These are phyloP conservation scores for Lasius fuliginosus DNA, from an alignment of 2,888 invertebrate species.

Conservation along the genomic window DNA sequence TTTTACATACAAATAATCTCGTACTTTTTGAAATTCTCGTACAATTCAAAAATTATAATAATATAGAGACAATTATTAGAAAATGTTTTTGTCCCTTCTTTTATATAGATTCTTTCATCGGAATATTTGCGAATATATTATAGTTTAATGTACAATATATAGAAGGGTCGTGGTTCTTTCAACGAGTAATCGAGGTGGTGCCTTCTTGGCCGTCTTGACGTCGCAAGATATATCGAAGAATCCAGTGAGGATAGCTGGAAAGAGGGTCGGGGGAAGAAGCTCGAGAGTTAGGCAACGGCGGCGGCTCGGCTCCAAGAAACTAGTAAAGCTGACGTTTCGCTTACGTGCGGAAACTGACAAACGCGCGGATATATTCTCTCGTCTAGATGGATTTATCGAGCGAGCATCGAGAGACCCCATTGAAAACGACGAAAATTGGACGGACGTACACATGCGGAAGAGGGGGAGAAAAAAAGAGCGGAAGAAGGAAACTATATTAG, in stretches of 20 bases:
- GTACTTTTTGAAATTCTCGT: not conserved
- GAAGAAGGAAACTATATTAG: not conserved
- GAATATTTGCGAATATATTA: not conserved
- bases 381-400: conserved; percentile 74
- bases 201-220: conserved; percentile 1
- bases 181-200: conserved; percentile 7
- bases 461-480: not conserved
- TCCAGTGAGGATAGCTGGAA: conserved; percentile 2
- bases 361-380: conserved; percentile 69
- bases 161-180: not conserved
- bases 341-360: conserved; percentile 79
- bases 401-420: conserved; percentile 66
- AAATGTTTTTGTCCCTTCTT: not conserved
- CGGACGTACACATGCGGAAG: conserved; percentile 29
- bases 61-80: not conserved
- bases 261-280: conserved; percentile 34
- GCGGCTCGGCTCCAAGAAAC: conserved; percentile 69
- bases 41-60: not conserved
- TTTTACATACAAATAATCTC: not conserved
- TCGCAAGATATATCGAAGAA: conserved; percentile 38
- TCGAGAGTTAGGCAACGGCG: conserved; percentile 58
- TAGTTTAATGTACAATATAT: not conserved
- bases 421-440: conserved; percentile 71
- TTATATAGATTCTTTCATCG: not conserved
- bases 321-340: conserved; percentile 84